Percentiles rank a stretch among this genome's conserved stretches.
phyloP scores from a whole-genome alignment of 1,140 invertebrate species.

The Aradophagus sp. region DNA sequence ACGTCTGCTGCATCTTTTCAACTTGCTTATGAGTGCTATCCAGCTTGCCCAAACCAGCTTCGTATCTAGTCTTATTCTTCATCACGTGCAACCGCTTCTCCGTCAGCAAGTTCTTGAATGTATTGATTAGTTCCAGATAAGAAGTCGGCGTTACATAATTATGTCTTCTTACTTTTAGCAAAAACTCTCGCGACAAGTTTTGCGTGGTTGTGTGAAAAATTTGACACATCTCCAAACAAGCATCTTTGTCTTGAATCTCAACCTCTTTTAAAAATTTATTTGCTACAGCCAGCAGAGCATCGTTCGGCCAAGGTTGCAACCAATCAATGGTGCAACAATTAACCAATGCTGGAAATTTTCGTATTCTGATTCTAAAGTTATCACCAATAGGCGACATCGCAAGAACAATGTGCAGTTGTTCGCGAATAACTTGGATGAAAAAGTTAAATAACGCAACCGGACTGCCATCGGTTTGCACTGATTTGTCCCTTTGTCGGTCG shows the following conservation, averaged over 20 bases:
- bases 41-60: constrained; percentile 89
- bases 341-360: constrained; percentile 94
- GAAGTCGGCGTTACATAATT: constrained; percentile 97
- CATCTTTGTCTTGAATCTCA: constrained; percentile 82
- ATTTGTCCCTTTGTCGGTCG: constrained; percentile 92
- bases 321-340: constrained; percentile 98
- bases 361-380: constrained; percentile 86
- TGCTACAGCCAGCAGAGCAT: constrained; percentile 95
- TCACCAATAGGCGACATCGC: constrained; percentile 95
- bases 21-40: constrained; percentile 90
- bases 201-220: constrained; percentile 92
- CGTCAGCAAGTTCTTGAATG: constrained; percentile 87
- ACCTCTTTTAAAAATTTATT: constrained; percentile 89
- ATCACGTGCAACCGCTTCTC: constrained; percentile 83
- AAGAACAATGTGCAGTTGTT: constrained; percentile 93
- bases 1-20: constrained; percentile 87
- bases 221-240: constrained; percentile 92
- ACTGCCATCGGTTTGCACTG: constrained; percentile 93
- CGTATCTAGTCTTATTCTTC: constrained; percentile 83
- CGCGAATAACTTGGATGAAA: constrained; percentile 90
- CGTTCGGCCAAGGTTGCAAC: constrained; percentile 96
- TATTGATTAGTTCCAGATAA: constrained; percentile 92
- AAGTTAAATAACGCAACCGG: constrained; percentile 92
- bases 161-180: constrained; percentile 79
- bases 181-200: constrained; percentile 83